These are phyloP conservation scores for Aldrovandia affinis DNA, from an alignment of 2,797 vertebrate species.

Conservation along the genomic window DNA sequence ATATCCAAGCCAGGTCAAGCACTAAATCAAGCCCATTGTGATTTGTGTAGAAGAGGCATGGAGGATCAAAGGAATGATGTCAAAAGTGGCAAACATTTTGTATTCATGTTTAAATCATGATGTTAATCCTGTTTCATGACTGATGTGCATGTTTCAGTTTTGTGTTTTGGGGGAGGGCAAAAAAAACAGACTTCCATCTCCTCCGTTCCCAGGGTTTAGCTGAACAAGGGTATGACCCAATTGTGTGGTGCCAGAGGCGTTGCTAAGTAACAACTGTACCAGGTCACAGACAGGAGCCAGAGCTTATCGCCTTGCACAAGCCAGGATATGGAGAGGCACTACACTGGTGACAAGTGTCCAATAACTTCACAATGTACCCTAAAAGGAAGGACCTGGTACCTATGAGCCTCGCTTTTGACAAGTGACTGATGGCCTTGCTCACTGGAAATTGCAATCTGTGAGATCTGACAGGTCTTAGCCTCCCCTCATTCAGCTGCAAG, in stretches of 20 bases:
- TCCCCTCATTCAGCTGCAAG: background rate
- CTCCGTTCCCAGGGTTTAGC: slow-evolving; percentile 6
- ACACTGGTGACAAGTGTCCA: background rate
- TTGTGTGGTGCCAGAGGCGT: background rate
- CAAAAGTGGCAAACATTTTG: background rate
- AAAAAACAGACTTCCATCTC: background rate
- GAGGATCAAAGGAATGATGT: background rate
- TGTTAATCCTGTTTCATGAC: background rate
- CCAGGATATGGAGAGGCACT: background rate
- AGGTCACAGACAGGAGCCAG: slow-evolving; percentile 13
- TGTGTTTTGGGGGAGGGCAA: background rate
- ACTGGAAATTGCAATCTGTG: background rate
- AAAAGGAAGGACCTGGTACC: background rate
- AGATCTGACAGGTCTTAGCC: background rate
- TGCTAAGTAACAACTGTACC: slow-evolving; percentile 11
- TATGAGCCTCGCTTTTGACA: background rate
- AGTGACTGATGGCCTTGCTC: background rate
- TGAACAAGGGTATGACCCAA: slow-evolving; percentile 7
- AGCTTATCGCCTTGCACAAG: background rate
- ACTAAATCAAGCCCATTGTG: background rate
- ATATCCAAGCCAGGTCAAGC: too few species aligned
- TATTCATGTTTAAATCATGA: background rate
- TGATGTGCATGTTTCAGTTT: too few species aligned
- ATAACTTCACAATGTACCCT: background rate
- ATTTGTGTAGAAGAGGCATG: background rate